Evolutionary conservation across 2,888 invertebrate genomes (phyloP), one percentile per base, ranked within the genome.

Genomic region (Caradrina clavipalpis): DNA sequence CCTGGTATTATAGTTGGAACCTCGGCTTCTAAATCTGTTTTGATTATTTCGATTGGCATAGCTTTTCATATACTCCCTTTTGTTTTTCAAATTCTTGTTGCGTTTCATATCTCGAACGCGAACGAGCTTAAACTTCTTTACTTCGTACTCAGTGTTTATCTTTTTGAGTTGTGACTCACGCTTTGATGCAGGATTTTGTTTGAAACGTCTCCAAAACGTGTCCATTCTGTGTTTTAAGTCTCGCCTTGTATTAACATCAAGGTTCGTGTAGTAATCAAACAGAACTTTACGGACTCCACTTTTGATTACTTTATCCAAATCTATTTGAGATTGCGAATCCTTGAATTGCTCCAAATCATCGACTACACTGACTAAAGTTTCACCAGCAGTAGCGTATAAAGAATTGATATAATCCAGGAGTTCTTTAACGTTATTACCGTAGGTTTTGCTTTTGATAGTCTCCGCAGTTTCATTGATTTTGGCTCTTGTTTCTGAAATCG

Each of bases 191-290:
- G 13, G 6, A 26, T 7, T 7, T 3, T 45, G 31, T 19, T 49
- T 35, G 5, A n/a, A n/a, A 21, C 39, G 21, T 47, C 55, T 17
- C 64, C 45, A 75, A 19, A 74, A 58, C 0, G 2, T 7, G 47
- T 64, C 61, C 8, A 88, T 22, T 67, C 76, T 84, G 0, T 62
- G 11, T 64, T 83, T 88, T 1, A 89, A 71, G 22, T 86, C 83
- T 62, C 65, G 72, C 39, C 85, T 85, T 1, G 83, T 86, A 0
- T 86, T 82, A 0, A 45, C 7, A n/a, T 80, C 86, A 0, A 92
- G 69, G 11, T 78, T 78, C 0, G 87, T 85, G 65, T 87, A 91
- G 54, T 91, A 87, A 74, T 93, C 89, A 49, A 90, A 89, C 1
- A 93, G 35, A 0, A 90, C 31, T 10, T 71, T 75, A 8, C 86